phyloP scores from a whole-genome alignment of 2,113 vertebrate species.

The Pterophyllum scalare region DNA sequence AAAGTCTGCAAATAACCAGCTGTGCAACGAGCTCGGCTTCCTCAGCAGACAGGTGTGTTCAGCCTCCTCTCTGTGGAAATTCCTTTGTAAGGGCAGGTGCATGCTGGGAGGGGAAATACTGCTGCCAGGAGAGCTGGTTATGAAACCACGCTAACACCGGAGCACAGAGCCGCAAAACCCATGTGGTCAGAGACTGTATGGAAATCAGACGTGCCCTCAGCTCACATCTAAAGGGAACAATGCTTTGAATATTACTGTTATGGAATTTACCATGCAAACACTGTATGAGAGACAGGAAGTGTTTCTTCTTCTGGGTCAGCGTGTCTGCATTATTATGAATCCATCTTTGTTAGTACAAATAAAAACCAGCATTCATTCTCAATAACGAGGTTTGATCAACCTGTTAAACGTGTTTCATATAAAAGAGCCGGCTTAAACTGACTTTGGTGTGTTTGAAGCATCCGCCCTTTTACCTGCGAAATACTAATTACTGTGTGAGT shows the following conservation, averaged over 20 bases:
- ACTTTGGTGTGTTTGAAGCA: background rate
- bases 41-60: background rate
- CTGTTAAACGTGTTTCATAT: background rate
- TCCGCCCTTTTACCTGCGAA: background rate
- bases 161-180: background rate
- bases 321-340: background rate
- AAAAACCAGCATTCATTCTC: background rate
- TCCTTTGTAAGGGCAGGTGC: background rate
- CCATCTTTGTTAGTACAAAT: too few relatives aligned
- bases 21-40: background rate
- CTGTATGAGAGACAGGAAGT: background rate
- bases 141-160: background rate
- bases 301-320: background rate
- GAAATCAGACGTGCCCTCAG: background rate
- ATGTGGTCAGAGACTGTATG: background rate
- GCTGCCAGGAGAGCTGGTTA: background rate
- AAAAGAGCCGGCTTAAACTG: background rate
- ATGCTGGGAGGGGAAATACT: fast-evolving
- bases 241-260: background rate
- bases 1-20: background rate
- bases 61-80: background rate
- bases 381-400: background rate
- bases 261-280: background rate
- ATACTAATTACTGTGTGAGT: fast-evolving
- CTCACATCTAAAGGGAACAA: background rate